Percentiles rank a stretch among this genome's conserved stretches.
Evolutionary conservation across 2,797 vertebrate genomes (phyloP).

Genomic region (Adelosebastes latens): DNA sequence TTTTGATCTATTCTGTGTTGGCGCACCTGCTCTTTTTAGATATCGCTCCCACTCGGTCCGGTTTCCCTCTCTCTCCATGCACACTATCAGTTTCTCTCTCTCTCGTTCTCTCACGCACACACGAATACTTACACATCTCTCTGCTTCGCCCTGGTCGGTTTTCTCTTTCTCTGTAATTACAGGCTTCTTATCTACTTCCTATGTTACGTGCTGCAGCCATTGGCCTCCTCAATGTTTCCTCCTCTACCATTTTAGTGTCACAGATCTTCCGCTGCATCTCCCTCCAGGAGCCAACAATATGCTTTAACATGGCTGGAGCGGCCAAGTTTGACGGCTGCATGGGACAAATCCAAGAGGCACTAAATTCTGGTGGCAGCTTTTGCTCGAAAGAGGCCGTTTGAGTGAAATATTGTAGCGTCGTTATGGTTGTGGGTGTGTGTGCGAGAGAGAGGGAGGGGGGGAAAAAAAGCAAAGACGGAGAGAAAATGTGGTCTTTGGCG

Average conservation of each 20-base stretch:
- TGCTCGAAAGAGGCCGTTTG: conserved; percentile 29
- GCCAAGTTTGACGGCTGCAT: conserved; percentile 44
- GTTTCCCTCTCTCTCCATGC: conserved; percentile 3
- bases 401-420: conserved; percentile 7
- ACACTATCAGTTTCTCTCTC: conserved; percentile 1
- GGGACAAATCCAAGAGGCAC: conserved; percentile 40
- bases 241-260: conserved; percentile 67
- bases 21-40: conserved; percentile 61
- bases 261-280: conserved; percentile 47
- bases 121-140: conserved; percentile 35
- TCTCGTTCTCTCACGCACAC: conserved; percentile 3
- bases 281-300: conserved; percentile 38
- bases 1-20: conserved; percentile 61
- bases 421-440: background rate
- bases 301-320: conserved; percentile 20
- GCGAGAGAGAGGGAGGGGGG: background rate
- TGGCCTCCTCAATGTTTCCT: conserved; percentile 52
- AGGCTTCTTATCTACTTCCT: conserved; percentile 69
- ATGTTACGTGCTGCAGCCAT: conserved; percentile 49
- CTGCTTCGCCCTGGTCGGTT: conserved; percentile 45
- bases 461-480: background rate
- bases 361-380: conserved; percentile 38
- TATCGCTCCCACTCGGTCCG: conserved; percentile 31
- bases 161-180: conserved; percentile 69
- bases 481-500: conserved; percentile 33